Evolutionary conservation across 2,797 vertebrate genomes (phyloP), one percentile per base, ranked within the genome.

Genomic region (Microtus agrestis): DNA sequence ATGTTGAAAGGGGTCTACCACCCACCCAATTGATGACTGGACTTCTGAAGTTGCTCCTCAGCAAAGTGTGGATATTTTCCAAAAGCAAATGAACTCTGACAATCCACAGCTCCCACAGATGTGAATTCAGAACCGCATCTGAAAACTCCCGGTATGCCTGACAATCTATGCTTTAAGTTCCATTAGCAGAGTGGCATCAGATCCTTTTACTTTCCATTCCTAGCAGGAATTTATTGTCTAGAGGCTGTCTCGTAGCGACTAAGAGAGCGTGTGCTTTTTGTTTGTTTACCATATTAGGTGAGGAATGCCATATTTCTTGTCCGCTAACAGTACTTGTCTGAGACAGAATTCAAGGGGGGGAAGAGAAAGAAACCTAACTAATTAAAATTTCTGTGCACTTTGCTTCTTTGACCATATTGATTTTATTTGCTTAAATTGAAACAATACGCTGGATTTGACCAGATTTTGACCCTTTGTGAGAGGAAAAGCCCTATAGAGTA

Each of bases 331-430:
- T 98, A 98, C 97, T 98, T 88, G 11, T 98, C 97, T 98, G 97
- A 98, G 97, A 98, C 97, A 98, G 97, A 98, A 98, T 97, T 93
- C 90, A 96, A 97, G 71, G 73, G 51, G 51, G 91, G 85, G 87
- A 81, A 85, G 91, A 95, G 97, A 98, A 97, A 98, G 4, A 86
- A 97, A 98, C 96, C 97, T 98, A 98, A 98, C 97, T 98, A 98
- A 98, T 98, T 99, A 98, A 98, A 98, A 98, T 98, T 98, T 98
- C 98, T 98, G 98, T 98, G 98, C 98, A 99, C 98, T 99, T 99
- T 98, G 98, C 98, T 98, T 99, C 98, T 98, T 98, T 98, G 98
- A 98, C 98, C 98, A 98, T 98, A 98, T 98, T 98, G 98, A 98
- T 98, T 98, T 98, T 99, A 98, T 98, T 98, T 98, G 97, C 98